Conservation (phyloP, 2,797 vertebrate species). For the Astyanax mexicanus region DNA sequence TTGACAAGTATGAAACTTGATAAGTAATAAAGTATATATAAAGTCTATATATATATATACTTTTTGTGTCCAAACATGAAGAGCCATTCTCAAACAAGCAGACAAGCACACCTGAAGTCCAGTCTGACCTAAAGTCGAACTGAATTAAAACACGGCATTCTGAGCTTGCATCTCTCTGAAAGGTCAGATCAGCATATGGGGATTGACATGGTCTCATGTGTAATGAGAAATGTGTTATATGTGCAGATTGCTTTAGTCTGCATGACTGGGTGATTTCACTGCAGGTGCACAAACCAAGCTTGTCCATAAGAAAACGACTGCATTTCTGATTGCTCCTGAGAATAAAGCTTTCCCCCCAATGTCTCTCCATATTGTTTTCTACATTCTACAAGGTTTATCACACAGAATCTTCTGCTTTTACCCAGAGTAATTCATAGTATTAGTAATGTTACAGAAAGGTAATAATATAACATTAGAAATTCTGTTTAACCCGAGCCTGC, state of each 20-base stretch:
- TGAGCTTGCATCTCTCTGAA: slow-evolving; percentile 8
- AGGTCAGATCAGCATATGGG: slow-evolving; percentile 22
- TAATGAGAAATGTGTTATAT: slow-evolving; percentile 4
- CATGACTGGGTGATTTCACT: slow-evolving; percentile 6
- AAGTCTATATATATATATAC: too few species aligned
- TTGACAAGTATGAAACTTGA: too few species aligned
- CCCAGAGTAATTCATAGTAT: too few species aligned
- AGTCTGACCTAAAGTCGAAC: slow-evolving; percentile 13
- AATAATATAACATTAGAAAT: too few species aligned
- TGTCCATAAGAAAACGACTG: background rate
- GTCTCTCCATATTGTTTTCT: background rate
- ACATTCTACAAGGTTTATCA: background rate
- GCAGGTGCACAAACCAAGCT: slow-evolving; percentile 8
- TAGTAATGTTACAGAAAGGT: too few species aligned
- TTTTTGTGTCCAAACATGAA: background rate
- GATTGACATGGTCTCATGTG: background rate
- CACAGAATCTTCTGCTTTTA: too few species aligned
- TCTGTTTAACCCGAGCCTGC: too few species aligned
- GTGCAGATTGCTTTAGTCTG: slow-evolving; percentile 27
- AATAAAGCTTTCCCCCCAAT: background rate
- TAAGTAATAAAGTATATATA: too few species aligned
- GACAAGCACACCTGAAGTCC: background rate
- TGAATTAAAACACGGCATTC: slow-evolving; percentile 23
- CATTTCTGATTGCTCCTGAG: background rate
- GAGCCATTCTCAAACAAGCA: background rate